phyloP scores from a whole-genome alignment of 1,140 invertebrate genomes.

The Leptinotarsa defecta region DNA sequence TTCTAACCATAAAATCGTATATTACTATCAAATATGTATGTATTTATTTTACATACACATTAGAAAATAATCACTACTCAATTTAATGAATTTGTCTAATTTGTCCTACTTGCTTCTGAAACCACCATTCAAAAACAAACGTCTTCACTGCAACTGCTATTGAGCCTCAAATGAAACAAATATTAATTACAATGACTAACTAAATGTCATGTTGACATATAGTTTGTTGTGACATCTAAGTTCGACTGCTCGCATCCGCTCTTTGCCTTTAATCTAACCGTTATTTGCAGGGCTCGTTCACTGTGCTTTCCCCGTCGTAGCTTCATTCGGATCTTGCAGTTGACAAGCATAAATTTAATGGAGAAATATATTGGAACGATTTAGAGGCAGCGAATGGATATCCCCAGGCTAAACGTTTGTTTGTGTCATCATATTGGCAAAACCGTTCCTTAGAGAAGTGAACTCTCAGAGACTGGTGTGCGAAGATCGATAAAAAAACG shows the following conservation, averaged over 20 bases:
- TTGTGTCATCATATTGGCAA: conserved; percentile 40
- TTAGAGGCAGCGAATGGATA: conserved; percentile 40
- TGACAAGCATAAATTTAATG: conserved; percentile 47
- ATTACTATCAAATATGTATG: too few species aligned
- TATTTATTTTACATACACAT: too few species aligned
- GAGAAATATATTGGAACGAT: conserved; percentile 44
- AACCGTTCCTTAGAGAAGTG: background rate
- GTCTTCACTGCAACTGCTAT: background rate
- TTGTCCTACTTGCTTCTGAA: background rate
- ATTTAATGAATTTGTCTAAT: too few species aligned
- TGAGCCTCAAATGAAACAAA: background rate
- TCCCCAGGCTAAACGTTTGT: conserved; percentile 40
- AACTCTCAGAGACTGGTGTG: background rate
- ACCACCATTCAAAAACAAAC: background rate
- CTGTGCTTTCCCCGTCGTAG: conserved; percentile 22
- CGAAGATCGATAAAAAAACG: background rate
- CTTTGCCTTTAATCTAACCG: conserved; percentile 36
- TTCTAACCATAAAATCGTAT: too few species aligned
- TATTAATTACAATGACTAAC: conserved; percentile 14
- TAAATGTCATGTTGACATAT: conserved; percentile 27
- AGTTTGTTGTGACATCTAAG: conserved; percentile 34
- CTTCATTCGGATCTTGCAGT: conserved; percentile 38
- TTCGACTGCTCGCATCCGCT: conserved; percentile 32
- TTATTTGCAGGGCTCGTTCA: conserved; percentile 30
- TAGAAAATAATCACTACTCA: too few species aligned